These are phyloP conservation scores for Eulacestoma nigropectus DNA, from an alignment of 2,113 vertebrate species.

Conservation along the genomic window DNA sequence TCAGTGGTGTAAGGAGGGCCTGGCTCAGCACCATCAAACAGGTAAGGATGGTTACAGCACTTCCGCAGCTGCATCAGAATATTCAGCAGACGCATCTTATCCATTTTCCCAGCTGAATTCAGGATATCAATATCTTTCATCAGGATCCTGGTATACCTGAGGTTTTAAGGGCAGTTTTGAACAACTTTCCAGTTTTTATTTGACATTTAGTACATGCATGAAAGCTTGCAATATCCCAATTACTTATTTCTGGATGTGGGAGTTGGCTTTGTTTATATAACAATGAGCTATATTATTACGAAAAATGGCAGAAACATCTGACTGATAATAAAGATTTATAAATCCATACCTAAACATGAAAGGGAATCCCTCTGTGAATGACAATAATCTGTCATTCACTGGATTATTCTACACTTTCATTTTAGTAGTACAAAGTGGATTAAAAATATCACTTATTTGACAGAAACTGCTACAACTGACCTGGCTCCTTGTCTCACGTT, in stretches of 20 bases:
- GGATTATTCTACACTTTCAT: neutral
- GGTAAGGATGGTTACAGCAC: constrained; percentile 88
- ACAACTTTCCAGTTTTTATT: neutral
- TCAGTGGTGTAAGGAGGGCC: constrained; percentile 89
- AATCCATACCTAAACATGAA: neutral
- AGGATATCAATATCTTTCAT: constrained; percentile 92
- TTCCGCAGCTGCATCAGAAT: constrained; percentile 90
- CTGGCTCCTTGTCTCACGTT: neutral
- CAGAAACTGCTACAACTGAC: neutral
- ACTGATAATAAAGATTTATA: neutral
- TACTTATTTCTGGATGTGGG: neutral
- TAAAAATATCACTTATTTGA: neutral
- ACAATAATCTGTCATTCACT: neutral
- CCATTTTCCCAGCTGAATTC: constrained; percentile 88
- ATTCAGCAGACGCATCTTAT: constrained; percentile 89
- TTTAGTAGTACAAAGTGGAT: neutral
- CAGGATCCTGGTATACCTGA: constrained; percentile 87
- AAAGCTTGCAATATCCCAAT: neutral
- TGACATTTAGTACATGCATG: neutral
- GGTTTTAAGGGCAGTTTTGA: constrained; percentile 16
- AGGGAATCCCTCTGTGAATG: neutral
- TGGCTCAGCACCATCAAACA: constrained; percentile 88
- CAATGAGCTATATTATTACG: neutral
- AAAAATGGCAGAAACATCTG: neutral
- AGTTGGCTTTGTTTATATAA: neutral